Evolutionary conservation across 2,113 vertebrate species (phyloP).

Genomic region (Chaetodon trifascialis): DNA sequence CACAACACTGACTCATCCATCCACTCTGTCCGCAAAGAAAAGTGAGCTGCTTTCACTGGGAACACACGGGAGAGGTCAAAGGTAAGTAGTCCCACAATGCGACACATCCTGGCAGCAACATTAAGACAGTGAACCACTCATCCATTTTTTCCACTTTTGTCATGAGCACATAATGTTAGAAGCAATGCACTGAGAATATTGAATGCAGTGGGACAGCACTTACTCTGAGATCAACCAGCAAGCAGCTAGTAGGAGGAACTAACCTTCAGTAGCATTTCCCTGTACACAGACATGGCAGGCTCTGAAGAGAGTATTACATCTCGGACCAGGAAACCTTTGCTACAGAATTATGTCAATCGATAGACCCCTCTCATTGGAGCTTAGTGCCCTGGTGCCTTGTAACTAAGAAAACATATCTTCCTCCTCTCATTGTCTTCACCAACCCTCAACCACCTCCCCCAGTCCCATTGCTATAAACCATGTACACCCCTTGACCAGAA

Average conservation of each 20-base stretch:
- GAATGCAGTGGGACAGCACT: slow-evolving; percentile 1
- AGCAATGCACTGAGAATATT: slow-evolving; percentile 12
- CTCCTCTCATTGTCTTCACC: slow-evolving; percentile 36
- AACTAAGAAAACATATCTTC: slow-evolving; percentile 50
- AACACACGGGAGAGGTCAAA: slow-evolving; percentile 24
- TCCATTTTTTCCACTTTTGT: not conserved
- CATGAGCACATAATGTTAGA: slow-evolving; percentile 9
- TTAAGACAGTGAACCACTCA: not conserved
- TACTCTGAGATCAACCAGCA: slow-evolving; percentile 5
- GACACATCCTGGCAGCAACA: not conserved
- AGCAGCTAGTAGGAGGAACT: not conserved
- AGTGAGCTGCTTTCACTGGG: slow-evolving; percentile 1
- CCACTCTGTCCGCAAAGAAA: not conserved
- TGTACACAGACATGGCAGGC: not conserved
- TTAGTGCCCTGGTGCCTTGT: slow-evolving; percentile 22
- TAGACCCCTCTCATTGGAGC: slow-evolving; percentile 57
- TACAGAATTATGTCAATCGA: slow-evolving; percentile 52
- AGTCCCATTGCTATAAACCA: slow-evolving; percentile 42
- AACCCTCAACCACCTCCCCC: slow-evolving; percentile 1
- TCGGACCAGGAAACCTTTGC: slow-evolving; percentile 43
- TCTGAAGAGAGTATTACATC: slow-evolving; percentile 26
- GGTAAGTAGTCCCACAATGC: slow-evolving; percentile 7
- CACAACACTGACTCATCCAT: slow-evolving; percentile 23
- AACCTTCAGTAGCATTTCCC: slow-evolving; percentile 23
- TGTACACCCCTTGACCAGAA: slow-evolving; percentile 43